Percentiles rank a stretch among this genome's conserved stretches.
Conservation (phyloP, 2,797 vertebrate species). For the Lutjanus argentimaculatus region DNA sequence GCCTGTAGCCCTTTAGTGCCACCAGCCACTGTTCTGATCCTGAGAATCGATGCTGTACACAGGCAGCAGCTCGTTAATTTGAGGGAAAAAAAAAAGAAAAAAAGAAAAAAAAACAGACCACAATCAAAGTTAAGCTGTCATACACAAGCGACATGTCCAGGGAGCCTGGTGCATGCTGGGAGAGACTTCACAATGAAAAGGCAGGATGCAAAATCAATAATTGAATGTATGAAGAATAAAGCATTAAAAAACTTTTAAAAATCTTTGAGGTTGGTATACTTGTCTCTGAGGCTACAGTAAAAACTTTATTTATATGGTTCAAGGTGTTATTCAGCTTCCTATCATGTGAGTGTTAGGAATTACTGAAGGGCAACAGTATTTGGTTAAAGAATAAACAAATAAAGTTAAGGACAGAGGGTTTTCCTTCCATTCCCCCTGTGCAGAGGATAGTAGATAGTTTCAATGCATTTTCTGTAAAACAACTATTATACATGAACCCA, state of each 20-base stretch:
- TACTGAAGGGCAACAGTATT: not conserved
- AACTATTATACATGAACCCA: not conserved
- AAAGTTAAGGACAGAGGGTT: not conserved
- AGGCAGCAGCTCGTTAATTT: not conserved
- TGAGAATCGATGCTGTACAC: constrained; percentile 9
- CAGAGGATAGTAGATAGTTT: not conserved
- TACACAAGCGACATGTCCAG: not conserved
- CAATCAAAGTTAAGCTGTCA: not conserved
- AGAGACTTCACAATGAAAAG: not conserved
- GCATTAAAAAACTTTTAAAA: not conserved
- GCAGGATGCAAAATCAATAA: not conserved
- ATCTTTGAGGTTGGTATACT: not conserved
- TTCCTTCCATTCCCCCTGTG: not conserved
- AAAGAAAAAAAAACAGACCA: no score
- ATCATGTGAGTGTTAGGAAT: not conserved
- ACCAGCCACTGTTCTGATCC: constrained; percentile 14
- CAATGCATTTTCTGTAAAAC: not conserved
- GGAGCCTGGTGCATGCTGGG: constrained; percentile 3
- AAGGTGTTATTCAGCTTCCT: not conserved
- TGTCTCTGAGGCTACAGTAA: not conserved
- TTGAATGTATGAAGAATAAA: no score
- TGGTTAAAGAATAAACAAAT: not conserved
- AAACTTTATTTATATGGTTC: not conserved
- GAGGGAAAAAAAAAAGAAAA: no score
- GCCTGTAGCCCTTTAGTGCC: constrained; percentile 6